phyloP scores from a whole-genome alignment of 2,797 vertebrate species.

The Linurgus olivaceus region DNA sequence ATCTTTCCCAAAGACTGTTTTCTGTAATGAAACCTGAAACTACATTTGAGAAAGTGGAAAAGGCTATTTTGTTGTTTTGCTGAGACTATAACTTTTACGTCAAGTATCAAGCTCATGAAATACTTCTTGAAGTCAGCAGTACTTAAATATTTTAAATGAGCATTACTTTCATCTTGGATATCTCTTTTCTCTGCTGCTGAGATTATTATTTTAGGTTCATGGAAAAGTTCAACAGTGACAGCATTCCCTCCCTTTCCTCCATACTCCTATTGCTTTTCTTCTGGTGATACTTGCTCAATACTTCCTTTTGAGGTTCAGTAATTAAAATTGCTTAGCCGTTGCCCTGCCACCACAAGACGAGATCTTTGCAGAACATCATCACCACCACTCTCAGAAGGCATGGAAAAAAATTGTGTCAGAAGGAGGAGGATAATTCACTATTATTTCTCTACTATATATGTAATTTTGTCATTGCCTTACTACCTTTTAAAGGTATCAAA shows the following conservation, averaged over 20 bases:
- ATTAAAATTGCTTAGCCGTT: constrained; percentile 30
- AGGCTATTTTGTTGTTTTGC: background rate
- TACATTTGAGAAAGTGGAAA: background rate
- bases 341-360: background rate
- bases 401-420: background rate
- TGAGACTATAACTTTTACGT: background rate
- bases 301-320: constrained; percentile 13
- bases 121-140: background rate
- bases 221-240: background rate
- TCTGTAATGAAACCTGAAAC: background rate
- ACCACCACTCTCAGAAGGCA: background rate
- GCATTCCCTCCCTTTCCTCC: background rate
- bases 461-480: background rate
- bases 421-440: background rate
- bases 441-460: background rate
- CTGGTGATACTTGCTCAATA: background rate
- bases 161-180: background rate
- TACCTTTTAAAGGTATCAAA: background rate
- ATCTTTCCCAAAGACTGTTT: background rate
- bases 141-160: background rate
- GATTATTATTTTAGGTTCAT: background rate
- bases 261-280: background rate
- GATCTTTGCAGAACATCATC: background rate
- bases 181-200: background rate
- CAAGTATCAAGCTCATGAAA: background rate